Conservation (phyloP, 2,113 vertebrate genomes). For the Gambusia holbrooki region DNA sequence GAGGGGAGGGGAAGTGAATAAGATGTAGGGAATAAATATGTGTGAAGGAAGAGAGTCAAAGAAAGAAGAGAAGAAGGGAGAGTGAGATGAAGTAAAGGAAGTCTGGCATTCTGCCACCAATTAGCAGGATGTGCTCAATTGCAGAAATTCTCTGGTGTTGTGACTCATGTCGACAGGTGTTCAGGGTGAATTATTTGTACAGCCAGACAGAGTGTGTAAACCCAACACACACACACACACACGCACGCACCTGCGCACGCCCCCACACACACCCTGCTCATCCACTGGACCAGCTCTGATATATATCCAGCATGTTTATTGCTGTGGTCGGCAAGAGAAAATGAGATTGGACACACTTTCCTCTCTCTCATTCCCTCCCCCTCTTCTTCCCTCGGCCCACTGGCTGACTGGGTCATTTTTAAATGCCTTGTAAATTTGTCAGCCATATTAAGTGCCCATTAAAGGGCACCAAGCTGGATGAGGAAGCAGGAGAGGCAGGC, state of each 20-base stretch:
- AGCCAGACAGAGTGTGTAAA: constrained; percentile 38
- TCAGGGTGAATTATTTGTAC: constrained; percentile 73
- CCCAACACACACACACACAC: constrained; percentile 33
- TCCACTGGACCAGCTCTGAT: constrained; percentile 58
- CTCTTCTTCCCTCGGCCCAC: constrained; percentile 57
- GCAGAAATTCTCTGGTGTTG: constrained; percentile 80
- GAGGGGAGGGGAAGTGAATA: constrained; percentile 20
- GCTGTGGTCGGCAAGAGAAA: constrained; percentile 65
- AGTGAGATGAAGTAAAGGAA: constrained; percentile 3
- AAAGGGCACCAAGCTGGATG: constrained; percentile 74
- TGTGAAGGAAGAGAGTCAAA: constrained; percentile 19
- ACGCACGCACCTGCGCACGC: constrained; percentile 15
- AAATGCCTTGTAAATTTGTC: constrained; percentile 83
- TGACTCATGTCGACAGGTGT: constrained; percentile 83
- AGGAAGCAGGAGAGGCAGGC: constrained; percentile 57
- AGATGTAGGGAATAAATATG: constrained; percentile 45
- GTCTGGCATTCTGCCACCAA: constrained; percentile 86
- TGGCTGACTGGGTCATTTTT: constrained; percentile 79
- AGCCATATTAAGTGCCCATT: constrained; percentile 80
- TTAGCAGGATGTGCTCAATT: constrained; percentile 87
- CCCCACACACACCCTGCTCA: constrained; percentile 27
- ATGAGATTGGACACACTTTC: constrained; percentile 72
- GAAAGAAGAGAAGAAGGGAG: background rate
- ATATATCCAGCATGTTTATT: constrained; percentile 75
- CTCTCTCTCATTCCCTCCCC: constrained; percentile 48